phyloP scores from a whole-genome alignment of 2,888 invertebrate genomes.

The Pseudeuparius sepicola region DNA sequence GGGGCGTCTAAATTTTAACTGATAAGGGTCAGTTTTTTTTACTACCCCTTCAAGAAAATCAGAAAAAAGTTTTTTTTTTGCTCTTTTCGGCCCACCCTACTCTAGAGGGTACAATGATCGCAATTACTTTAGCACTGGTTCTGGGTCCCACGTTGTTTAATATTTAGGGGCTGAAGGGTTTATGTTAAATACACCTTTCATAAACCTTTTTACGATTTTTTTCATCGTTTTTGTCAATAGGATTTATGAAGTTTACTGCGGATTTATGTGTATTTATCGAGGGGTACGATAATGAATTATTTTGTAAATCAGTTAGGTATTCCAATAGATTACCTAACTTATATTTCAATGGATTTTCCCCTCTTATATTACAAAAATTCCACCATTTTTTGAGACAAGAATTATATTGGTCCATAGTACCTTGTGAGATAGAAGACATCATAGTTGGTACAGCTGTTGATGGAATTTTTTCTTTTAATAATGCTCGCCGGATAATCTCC shows the following conservation, averaged over 20 bases:
- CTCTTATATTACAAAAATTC: conserved; percentile 8
- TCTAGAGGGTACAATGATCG: conserved; percentile 10
- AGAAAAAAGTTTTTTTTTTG: too few relatives aligned
- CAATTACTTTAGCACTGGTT: conserved; percentile 23
- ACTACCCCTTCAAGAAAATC: too few relatives aligned
- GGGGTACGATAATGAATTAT: conserved; percentile 13
- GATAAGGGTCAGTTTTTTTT: too few relatives aligned
- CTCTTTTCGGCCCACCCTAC: too few relatives aligned
- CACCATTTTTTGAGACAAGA: conserved; percentile 12
- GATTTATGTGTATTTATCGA: conserved; percentile 6
- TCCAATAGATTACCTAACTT: conserved; percentile 9
- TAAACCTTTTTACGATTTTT: conserved; percentile 21
- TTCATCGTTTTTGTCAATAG: conserved; percentile 12
- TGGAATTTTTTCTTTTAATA: conserved; percentile 6
- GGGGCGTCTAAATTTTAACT: too few relatives aligned
- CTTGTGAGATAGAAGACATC: conserved; percentile 8
- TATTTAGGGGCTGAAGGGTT: conserved; percentile 24
- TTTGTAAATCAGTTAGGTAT: conserved; percentile 9
- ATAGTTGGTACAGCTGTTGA: neutral
- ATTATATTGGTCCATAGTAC: conserved; percentile 10
- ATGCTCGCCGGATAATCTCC: conserved; percentile 13
- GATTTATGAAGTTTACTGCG: neutral
- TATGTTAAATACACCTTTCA: conserved; percentile 23
- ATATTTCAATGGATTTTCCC: conserved; percentile 7
- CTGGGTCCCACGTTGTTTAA: conserved; percentile 24